phyloP scores from a whole-genome alignment of 1,140 invertebrate genomes.

The Amyelois transitella region DNA sequence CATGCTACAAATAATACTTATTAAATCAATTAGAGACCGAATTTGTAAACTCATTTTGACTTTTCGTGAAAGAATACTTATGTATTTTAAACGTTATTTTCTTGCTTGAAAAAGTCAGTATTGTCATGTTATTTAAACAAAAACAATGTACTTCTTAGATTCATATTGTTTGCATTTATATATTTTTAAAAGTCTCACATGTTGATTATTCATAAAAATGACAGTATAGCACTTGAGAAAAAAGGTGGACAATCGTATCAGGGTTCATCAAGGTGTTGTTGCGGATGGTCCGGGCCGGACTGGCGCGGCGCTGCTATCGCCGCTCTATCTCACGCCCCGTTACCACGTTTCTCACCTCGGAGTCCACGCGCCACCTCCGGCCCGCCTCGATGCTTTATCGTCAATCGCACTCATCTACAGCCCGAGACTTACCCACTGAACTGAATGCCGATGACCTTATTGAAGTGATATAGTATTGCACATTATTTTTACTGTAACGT shows the following conservation, averaged over 20 bases:
- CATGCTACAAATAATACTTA: constrained; percentile 57
- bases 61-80: not conserved
- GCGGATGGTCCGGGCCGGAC: constrained; percentile 17
- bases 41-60: constrained; percentile 5
- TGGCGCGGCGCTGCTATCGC: constrained; percentile 40
- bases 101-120: too few relatives aligned
- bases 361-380: constrained; percentile 41
- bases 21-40: constrained; percentile 33
- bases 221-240: not conserved
- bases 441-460: constrained; percentile 41
- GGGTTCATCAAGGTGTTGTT: not conserved
- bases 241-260: not conserved
- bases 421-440: constrained; percentile 43
- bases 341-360: constrained; percentile 66
- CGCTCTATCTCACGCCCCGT: constrained; percentile 62
- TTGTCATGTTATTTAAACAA: too few relatives aligned
- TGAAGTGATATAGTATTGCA: too few relatives aligned
- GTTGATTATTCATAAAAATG: too few relatives aligned
- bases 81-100: too few relatives aligned
- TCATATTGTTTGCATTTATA: too few relatives aligned
- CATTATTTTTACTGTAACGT: too few relatives aligned
- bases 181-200: too few relatives aligned
- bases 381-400: constrained; percentile 52
- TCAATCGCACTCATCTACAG: constrained; percentile 51
- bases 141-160: too few relatives aligned